Evolutionary conservation across 2,888 invertebrate genomes (phyloP), one percentile per base, ranked within the genome.

Genomic region (Prenolepis imparis): DNA sequence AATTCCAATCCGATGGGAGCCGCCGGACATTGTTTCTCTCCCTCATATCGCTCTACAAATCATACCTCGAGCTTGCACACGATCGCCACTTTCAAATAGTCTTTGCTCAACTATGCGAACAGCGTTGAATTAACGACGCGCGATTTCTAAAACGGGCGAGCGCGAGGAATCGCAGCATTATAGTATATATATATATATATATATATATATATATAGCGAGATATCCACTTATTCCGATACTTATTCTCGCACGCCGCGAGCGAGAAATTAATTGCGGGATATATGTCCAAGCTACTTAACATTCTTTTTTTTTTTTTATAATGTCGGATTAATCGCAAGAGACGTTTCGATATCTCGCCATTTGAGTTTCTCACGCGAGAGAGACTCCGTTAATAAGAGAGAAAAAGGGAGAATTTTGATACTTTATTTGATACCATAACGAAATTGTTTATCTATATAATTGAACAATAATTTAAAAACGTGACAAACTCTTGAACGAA

Each of bases 51-150:
- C 80, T 86, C 78, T 66, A 80, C 66, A 88, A 87, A 84, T 84
- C 84, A 77, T 84, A 87, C 80, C 80, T 88, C 80, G 74, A 82
- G 78, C 52, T 52, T n/a, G 8, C 61, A 24, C 32, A 57, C 80
- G 75, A 77, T 83, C 74, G 66, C 88, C 86, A 83, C 88, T 88
- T 88, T 86, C 88, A 83, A 88, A 88, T 81, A 85, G 59, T 61
- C 85, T 67, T 72, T 84, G 81, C 57, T 83, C 83, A 88, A 78
- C 88, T 88, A 72, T 86, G 88, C 86, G 88, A 84, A 63, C 59
- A 84, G 87, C 86, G 61, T 88, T 80, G 57, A 88, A 86, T 88
- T 86, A 86, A 88, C 85, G 77, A 83, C 86, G 63, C 86, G 63
- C 88, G 88, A 88, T 88, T 88, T 88, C 86, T 88, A 88, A 85